These are phyloP conservation scores for Eupithecia abbreviata DNA, from an alignment of 2,888 invertebrate genomes.

Conservation along the genomic window DNA sequence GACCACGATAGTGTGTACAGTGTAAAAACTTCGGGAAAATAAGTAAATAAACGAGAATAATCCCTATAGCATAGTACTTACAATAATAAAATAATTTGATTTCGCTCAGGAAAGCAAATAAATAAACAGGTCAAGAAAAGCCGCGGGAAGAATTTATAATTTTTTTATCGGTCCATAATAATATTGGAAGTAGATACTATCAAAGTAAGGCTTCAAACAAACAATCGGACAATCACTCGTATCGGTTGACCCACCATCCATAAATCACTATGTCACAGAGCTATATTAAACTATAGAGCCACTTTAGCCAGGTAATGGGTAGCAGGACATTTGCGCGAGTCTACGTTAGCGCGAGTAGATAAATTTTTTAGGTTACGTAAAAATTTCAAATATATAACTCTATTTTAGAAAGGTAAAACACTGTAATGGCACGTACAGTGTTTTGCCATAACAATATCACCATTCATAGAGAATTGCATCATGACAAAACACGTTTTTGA, in stretches of 20 bases:
- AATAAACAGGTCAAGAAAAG: neutral
- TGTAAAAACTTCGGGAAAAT: no score
- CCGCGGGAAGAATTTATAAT: neutral
- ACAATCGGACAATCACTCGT: conserved; percentile 28
- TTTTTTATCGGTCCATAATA: conserved; percentile 6
- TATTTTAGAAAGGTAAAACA: no score
- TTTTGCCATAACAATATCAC: no score
- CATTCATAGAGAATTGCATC: no score
- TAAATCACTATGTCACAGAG: conserved; percentile 29
- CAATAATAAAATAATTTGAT: neutral
- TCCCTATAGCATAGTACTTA: no score
- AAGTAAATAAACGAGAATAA: no score
- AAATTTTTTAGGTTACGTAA: no score
- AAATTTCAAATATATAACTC: no score
- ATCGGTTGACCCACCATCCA: conserved; percentile 15
- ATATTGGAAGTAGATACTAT: conserved; percentile 22
- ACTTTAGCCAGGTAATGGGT: neutral
- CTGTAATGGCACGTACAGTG: no score
- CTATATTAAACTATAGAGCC: neutral
- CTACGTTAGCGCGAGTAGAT: neutral
- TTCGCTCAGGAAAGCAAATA: neutral
- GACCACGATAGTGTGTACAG: no score
- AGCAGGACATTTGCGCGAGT: neutral
- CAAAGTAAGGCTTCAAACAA: conserved; percentile 24
- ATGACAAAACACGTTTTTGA: no score